These are phyloP conservation scores for Myopa tessellatipennis DNA, from an alignment of 2,888 invertebrate genomes.

Conservation along the genomic window DNA sequence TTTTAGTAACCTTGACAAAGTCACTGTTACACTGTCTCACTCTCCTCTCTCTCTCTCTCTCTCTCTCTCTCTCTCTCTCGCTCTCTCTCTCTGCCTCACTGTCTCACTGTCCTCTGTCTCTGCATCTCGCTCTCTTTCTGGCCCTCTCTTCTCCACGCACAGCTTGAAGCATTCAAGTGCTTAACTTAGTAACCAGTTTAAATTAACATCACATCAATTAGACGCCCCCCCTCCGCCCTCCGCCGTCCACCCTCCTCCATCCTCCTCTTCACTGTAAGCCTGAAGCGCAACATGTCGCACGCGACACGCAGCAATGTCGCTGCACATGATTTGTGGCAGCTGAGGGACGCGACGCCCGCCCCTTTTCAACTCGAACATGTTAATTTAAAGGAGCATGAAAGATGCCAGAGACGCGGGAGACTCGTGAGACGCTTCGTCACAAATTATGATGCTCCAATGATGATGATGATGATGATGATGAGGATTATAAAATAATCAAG, in stretches of 20 bases:
- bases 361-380: not conserved
- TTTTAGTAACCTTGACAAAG: no score
- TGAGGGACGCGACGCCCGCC: not conserved
- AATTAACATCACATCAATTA: slow-evolving; percentile 17
- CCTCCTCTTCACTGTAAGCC: not conserved
- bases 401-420: not conserved
- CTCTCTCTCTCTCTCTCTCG: not conserved
- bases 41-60: no score
- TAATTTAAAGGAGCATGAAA: not conserved
- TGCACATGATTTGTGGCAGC: slow-evolving; percentile 18
- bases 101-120: not conserved
- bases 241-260: not conserved
- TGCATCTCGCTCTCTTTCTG: not conserved
- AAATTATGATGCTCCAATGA: no score
- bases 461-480: not conserved
- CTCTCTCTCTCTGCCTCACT: not conserved
- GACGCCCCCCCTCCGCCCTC: not conserved
- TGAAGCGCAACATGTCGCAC: not conserved
- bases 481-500: slow-evolving; percentile 1
- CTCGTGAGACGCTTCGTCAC: no score
- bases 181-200: not conserved
- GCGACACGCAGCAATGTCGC: not conserved
- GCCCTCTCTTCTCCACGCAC: not conserved
- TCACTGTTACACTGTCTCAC: not conserved
- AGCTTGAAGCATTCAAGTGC: not conserved